Base-by-base conservation (phyloP, 2,888 invertebrate species). In the Conchocele bisecta region DNA sequence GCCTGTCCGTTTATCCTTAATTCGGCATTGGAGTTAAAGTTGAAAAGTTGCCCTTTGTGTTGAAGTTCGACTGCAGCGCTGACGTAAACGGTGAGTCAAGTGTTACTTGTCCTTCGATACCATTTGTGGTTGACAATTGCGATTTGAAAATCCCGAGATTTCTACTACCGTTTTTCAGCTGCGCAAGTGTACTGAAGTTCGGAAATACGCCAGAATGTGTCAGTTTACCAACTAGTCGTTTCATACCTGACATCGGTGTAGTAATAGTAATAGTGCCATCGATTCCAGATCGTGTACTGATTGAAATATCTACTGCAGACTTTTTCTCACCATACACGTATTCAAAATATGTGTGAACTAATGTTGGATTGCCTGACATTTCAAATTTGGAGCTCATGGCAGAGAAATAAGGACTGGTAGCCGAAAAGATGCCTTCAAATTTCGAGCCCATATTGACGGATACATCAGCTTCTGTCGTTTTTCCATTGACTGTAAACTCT, bases 401-500 rank as follows among this genome's bases (percentile, higher is more conserved):
- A 1, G 31, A 44, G 20, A 70, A 53, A 22, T 58, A 66, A 22
- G 70, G 66, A 51, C 70, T 61, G 3, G 31, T 63, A 17, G 66
- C 66, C 3, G 63, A 53, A 13, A 64, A 9, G 22, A 54, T 51
- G 11, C 61, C 70, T 54, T 63, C 66, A 7, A 70, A 24, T 60
- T 73, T 73, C 4, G 70, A 66, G 13, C 63, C 75, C 37, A 67
- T 42, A 41, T 75, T 71, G 35, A 70, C 67, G 24, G 56, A 60
- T 42, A 82, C 46, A 29, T 82, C 80, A 1, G 63, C 70, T 57
- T 79, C 79, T 17, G 83, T 63, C 31, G 57, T 79, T 29, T 76
- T 41, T 26, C 67, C 64, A 31, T 60, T 24, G 22, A 68, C 46
- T 9, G 39, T 33, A 17, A 75, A 17, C 48, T 72, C 75, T 22